These are phyloP conservation scores for Drosophila ogumai DNA, from an alignment of 1,140 invertebrate genomes.

Conservation along the genomic window DNA sequence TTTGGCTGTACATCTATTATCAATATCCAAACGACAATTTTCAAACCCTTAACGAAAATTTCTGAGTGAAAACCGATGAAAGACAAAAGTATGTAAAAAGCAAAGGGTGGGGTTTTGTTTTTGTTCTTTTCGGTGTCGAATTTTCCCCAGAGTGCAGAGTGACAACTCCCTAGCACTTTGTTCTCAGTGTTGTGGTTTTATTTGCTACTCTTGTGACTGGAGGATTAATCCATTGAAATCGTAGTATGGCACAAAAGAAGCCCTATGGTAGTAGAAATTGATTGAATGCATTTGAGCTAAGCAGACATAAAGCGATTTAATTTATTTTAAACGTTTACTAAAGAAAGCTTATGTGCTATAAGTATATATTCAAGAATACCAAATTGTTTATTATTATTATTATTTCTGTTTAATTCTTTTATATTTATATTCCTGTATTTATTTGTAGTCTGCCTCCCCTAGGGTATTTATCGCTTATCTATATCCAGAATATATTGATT, in stretches of 20 bases:
- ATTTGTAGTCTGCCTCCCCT: background rate
- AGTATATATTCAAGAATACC: background rate
- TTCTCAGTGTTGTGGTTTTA: constrained; percentile 13
- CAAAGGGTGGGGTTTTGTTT: constrained; percentile 25
- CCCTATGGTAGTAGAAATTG: constrained; percentile 25
- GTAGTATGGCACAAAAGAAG: constrained; percentile 12
- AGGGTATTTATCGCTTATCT: background rate
- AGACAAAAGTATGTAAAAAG: constrained; percentile 7
- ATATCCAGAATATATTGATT: constrained; percentile 30
- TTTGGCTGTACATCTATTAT: constrained; percentile 3
- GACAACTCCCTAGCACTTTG: constrained; percentile 7
- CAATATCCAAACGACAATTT: constrained; percentile 1
- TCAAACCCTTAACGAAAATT: constrained; percentile 8
- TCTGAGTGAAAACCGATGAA: background rate
- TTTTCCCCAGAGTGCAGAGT: background rate
- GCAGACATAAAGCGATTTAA: background rate
- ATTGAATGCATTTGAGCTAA: constrained; percentile 17
- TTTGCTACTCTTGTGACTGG: background rate
- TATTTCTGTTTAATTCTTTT: background rate
- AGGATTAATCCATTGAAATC: constrained; percentile 24
- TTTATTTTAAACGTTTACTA: background rate
- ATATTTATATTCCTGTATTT: background rate
- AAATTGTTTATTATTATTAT: background rate
- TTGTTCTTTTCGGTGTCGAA: constrained; percentile 4
- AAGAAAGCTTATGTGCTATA: background rate